phyloP scores from a whole-genome alignment of 2,797 vertebrate genomes.

The Melanitta fusca region DNA sequence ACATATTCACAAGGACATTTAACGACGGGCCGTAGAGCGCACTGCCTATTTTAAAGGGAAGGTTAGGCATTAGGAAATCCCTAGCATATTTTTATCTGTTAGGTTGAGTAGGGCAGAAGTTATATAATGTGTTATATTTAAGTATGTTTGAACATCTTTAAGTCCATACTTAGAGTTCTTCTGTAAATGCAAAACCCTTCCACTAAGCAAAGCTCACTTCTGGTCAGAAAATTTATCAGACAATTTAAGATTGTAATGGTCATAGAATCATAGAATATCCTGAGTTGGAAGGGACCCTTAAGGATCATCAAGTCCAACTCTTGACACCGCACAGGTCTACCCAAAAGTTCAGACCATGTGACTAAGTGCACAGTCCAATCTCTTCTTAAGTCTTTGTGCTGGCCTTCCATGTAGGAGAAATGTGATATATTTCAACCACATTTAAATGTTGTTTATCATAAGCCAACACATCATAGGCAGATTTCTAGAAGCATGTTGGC shows the following conservation, averaged over 20 bases:
- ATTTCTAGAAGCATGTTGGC: neutral
- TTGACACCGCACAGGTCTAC: too few relatives aligned
- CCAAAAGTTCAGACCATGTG: too few relatives aligned
- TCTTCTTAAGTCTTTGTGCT: neutral
- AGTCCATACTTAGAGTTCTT: neutral
- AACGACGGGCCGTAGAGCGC: accelerated
- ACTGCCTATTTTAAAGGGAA: neutral
- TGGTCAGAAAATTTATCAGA: neutral
- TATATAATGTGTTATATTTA: neutral
- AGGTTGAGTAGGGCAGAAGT: too few relatives aligned
- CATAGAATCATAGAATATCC: too few relatives aligned
- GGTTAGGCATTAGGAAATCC: neutral
- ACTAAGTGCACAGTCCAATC: too few relatives aligned
- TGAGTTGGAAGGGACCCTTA: too few relatives aligned
- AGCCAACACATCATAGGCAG: neutral
- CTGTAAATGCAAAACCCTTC: neutral
- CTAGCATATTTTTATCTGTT: neutral
- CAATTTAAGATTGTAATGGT: neutral
- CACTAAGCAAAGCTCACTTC: neutral
- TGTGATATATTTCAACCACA: neutral
- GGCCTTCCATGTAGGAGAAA: neutral
- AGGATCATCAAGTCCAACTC: too few relatives aligned
- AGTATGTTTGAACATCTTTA: neutral
- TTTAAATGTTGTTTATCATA: neutral
- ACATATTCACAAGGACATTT: neutral